Conservation (phyloP, 2,888 invertebrate species). For the Drymonia ruficornis region DNA sequence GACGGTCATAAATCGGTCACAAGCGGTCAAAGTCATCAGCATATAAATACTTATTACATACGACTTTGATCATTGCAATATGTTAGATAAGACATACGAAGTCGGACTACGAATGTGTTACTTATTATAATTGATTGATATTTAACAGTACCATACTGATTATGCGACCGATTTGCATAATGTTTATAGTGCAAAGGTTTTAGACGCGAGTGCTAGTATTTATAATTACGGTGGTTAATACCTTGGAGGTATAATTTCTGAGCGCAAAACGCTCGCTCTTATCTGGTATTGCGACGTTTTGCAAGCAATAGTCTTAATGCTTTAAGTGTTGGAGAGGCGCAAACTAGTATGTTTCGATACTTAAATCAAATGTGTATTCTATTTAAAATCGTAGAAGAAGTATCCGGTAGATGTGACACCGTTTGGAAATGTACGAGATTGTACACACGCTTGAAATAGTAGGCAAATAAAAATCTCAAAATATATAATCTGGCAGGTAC, state of each 20-base stretch:
- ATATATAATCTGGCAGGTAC: too few relatives aligned
- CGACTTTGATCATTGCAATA: slow-evolving; percentile 32
- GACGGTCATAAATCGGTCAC: slow-evolving; percentile 3
- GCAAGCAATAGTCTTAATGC: slow-evolving; percentile 23
- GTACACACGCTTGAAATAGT: too few relatives aligned
- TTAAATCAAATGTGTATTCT: background rate
- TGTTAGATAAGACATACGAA: slow-evolving; percentile 41
- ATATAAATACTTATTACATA: slow-evolving; percentile 9
- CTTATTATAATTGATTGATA: slow-evolving; percentile 54
- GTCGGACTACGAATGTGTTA: slow-evolving; percentile 47
- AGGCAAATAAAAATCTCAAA: too few relatives aligned
- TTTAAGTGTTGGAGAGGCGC: slow-evolving; percentile 6
- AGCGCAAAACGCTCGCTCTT: slow-evolving; percentile 20
- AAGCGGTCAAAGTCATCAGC: background rate
- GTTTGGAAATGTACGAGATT: too few relatives aligned
- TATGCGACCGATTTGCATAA: slow-evolving; percentile 47
- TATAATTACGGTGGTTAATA: slow-evolving; percentile 45
- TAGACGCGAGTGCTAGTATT: slow-evolving; percentile 50
- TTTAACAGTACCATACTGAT: slow-evolving; percentile 40
- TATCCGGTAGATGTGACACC: background rate
- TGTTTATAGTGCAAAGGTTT: slow-evolving; percentile 53
- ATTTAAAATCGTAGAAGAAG: background rate
- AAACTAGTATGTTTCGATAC: slow-evolving; percentile 18
- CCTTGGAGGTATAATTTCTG: slow-evolving; percentile 18
- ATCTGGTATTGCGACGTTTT: slow-evolving; percentile 16